Evolutionary conservation across 2,113 vertebrate genomes (phyloP).

Genomic region (Misgurnus mizolepis): DNA sequence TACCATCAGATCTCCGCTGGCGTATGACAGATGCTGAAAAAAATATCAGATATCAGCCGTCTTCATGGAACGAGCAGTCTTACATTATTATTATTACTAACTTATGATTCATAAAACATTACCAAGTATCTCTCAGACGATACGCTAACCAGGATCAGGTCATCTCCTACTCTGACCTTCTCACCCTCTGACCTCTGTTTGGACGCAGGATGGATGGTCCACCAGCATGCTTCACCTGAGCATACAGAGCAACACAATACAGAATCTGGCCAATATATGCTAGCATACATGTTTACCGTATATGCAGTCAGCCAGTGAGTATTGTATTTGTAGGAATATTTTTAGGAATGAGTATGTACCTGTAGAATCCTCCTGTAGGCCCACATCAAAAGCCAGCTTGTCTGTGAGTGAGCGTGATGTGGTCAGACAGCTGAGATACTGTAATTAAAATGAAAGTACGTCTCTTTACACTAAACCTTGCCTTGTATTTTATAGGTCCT

Average conservation of each 20-base stretch:
- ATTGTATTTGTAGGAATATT: no score
- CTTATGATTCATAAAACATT: constrained; percentile 49
- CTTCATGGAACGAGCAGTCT: not conserved
- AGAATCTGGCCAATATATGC: not conserved
- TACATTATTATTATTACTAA: not conserved
- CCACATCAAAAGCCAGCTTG: constrained; percentile 93
- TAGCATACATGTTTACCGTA: no score
- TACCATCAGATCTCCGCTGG: constrained; percentile 89
- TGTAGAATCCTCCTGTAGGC: constrained; percentile 85
- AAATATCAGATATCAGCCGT: constrained; percentile 14
- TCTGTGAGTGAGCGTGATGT: constrained; percentile 92
- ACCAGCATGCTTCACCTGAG: constrained; percentile 91
- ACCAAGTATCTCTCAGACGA: constrained; percentile 95
- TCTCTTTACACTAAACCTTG: no score
- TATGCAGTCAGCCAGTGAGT: no score
- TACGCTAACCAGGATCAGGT: constrained; percentile 92
- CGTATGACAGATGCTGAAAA: constrained; percentile 85
- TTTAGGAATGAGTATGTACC: constrained; percentile 65
- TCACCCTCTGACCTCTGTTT: constrained; percentile 95
- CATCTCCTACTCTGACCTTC: constrained; percentile 91
- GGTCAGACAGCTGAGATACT: constrained; percentile 92
- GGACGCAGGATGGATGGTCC: constrained; percentile 92
- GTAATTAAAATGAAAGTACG: not conserved
- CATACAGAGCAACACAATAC: not conserved
- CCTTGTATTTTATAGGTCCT: no score